Percentiles rank a stretch among this genome's conserved stretches.
phyloP scores from a whole-genome alignment of 2,113 vertebrate genomes.

The Chaetops frenatus region DNA sequence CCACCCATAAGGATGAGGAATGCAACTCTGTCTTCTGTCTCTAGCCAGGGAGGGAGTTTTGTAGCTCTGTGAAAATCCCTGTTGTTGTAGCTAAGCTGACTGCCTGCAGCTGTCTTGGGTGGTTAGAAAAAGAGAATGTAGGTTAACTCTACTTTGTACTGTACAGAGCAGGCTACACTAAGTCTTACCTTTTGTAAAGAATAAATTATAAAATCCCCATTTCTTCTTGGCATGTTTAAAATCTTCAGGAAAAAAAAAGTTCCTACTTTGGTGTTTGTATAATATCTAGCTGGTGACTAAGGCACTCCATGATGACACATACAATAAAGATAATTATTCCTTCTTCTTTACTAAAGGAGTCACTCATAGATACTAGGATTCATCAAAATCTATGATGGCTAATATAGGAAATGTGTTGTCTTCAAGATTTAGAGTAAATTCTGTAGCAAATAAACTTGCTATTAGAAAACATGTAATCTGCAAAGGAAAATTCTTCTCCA shows the following conservation, averaged over 20 bases:
- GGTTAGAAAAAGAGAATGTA: neutral
- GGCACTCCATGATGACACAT: neutral
- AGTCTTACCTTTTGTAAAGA: neutral
- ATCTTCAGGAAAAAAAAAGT: neutral
- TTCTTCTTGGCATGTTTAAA: neutral
- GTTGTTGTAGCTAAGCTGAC: neutral
- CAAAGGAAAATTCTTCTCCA: neutral
- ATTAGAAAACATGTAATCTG: neutral
- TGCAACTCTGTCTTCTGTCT: neutral
- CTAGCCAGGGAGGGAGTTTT: neutral
- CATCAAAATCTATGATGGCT: neutral
- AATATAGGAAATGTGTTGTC: neutral
- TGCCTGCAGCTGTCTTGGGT: neutral
- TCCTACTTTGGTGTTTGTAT: neutral
- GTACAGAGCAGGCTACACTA: neutral
- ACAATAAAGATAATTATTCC: neutral
- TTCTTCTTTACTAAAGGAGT: neutral
- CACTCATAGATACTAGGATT: neutral
- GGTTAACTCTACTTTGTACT: neutral
- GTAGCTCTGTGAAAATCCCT: neutral
- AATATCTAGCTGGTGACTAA: neutral
- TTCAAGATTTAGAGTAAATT: neutral
- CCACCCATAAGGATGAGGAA: neutral
- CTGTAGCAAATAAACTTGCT: neutral
- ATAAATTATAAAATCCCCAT: neutral